Evolutionary conservation across 2,888 invertebrate genomes (phyloP), one percentile per base, ranked within the genome.

Genomic region (Lamproptera curius): DNA sequence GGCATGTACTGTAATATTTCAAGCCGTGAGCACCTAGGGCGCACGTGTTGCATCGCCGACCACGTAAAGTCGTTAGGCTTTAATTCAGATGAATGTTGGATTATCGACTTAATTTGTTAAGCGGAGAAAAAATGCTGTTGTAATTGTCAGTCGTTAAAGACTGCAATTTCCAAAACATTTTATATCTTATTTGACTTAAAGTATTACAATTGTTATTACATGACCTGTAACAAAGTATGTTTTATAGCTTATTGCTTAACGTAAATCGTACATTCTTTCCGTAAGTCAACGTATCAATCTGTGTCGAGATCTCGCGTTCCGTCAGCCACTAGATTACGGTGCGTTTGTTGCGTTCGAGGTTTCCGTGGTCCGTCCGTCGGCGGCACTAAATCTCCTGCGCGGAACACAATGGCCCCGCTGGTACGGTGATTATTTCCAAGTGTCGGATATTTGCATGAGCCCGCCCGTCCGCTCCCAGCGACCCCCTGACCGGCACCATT

Each of bases 11-110:
- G 70, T 73, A 78, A 77, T 79, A 79, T 78, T 75, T 73, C 70
- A 73, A 76, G 76, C 75, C 78, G 70, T 73, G 76, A 76, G 75
- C 70, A 80, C 79, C 77, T 53, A 65, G 64, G 70, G 78, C 79
- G 58, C 56, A 65, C 72, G 72, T 70, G 74, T 78, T 79, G 65
- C 74, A 75, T 79, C 76, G 53, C 57, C 73, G 77, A 72, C 81
- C 80, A 80, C 83, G 79, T n/a, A n/a, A n/a, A n/a, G 23, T 23
- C 23, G 5, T 23, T 23, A 6, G 23, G 4, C 23, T 23, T 23
- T 23, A 23, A 23, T 8, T 23, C 8, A 6, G 23, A 4, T 23
- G 4, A n/a, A n/a, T n/a, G n/a, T n/a, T n/a, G n/a, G n/a, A n/a
- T n/a, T n/a, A n/a, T n/a, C n/a, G n/a, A n/a, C n/a, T n/a, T n/a